These are phyloP conservation scores for Ruditapes philippinarum DNA, from an alignment of 1,140 invertebrate species.

Conservation along the genomic window DNA sequence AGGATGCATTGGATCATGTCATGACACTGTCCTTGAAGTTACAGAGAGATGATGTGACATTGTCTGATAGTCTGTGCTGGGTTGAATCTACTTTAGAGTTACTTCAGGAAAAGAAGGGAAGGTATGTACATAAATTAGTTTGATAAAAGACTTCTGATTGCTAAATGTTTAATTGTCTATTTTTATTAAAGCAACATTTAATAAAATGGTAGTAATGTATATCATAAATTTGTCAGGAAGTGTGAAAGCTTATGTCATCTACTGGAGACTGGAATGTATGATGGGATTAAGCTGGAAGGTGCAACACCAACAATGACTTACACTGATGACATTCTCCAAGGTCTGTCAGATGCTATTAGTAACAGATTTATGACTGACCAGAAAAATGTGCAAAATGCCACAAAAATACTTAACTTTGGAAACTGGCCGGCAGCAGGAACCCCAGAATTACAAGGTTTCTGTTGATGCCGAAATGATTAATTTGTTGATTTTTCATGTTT, in stretches of 20 bases:
- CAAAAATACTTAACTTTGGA: constrained; percentile 20
- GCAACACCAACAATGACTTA: neutral
- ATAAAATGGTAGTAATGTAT: no score
- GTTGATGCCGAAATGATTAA: no score
- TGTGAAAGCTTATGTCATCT: neutral
- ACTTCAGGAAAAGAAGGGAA: neutral
- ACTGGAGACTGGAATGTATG: neutral
- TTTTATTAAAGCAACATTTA: neutral
- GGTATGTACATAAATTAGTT: neutral
- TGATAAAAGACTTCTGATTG: neutral
- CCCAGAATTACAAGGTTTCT: no score
- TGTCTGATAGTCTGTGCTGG: constrained; percentile 25
- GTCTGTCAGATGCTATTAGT: neutral
- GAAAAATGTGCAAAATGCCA: neutral
- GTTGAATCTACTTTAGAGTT: constrained; percentile 27
- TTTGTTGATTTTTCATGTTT: no score
- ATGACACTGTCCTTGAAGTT: constrained; percentile 30
- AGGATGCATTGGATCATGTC: constrained; percentile 25
- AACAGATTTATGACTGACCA: neutral
- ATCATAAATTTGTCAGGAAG: neutral
- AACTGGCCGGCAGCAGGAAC: neutral
- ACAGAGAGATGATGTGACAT: neutral
- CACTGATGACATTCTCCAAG: neutral
- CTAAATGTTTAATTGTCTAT: neutral
- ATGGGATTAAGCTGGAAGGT: neutral